These are phyloP conservation scores for Belonocnema kinseyi DNA, from an alignment of 1,140 invertebrate species.

Conservation along the genomic window DNA sequence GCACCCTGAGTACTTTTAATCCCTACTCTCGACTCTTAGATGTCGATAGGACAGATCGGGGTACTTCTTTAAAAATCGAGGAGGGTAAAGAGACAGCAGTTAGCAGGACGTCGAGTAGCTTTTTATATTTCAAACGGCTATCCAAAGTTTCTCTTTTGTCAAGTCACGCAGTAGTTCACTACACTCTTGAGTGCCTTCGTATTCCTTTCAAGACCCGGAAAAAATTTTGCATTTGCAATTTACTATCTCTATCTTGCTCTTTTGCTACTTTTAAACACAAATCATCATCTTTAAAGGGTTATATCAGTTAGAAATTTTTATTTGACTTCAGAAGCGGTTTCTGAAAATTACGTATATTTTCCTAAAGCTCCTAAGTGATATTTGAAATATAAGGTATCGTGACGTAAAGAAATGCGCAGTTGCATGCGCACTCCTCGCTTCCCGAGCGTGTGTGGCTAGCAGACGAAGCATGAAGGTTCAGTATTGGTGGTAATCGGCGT, in stretches of 20 bases:
- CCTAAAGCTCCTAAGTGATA: no score
- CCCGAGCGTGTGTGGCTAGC: no score
- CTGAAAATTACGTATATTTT: no score
- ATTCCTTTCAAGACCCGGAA: neutral
- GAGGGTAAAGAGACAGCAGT: conserved; percentile 50
- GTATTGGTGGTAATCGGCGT: no score
- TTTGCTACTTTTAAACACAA: neutral
- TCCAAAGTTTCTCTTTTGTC: conserved; percentile 59
- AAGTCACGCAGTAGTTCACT: conserved; percentile 52
- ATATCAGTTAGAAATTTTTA: no score
- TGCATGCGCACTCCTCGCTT: no score
- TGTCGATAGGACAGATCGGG: conserved; percentile 59
- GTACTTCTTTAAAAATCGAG: conserved; percentile 41
- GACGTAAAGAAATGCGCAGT: no score
- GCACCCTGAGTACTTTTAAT: conserved; percentile 3
- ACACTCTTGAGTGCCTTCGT: neutral
- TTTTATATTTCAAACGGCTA: conserved; percentile 56
- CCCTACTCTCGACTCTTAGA: conserved; percentile 45
- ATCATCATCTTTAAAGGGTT: neutral
- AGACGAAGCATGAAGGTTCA: no score
- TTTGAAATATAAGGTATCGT: no score
- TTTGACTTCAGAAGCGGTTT: no score
- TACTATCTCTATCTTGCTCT: neutral
- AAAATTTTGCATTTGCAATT: conserved; percentile 3
- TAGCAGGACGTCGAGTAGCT: conserved; percentile 54